Base-by-base conservation (phyloP, 2,797 vertebrate species). In the Remorina albescens region DNA sequence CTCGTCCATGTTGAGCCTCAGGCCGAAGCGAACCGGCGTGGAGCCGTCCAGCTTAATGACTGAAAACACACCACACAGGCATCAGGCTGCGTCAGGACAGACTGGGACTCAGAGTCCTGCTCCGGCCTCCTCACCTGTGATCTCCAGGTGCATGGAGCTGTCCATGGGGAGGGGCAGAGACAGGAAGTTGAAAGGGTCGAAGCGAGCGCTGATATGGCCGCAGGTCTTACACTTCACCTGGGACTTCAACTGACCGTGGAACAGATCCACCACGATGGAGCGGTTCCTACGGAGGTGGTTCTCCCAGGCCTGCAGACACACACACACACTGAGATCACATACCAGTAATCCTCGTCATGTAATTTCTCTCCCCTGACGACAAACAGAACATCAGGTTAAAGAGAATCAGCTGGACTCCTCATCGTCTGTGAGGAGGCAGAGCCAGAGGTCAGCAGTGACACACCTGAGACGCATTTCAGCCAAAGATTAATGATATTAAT, bases 141-240 rank as follows among this genome's bases (percentile, higher is more conserved):
- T 99, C 95, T 99, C 98, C 88, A 99, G 93, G 80, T 99, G 98
- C 97, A 99, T 99, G 83, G 96, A 99, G 93, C 97, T 99, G 90
- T 99, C 98, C 98, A 99, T 99, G 76, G 98, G 98, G 67, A 99
- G 94, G 37, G 98, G 98, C 67, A 99, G 93, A 9, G 98, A 99
- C 70, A 99, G 94, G 93, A 99, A 99, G 94, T 99, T 99, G 86
- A 99, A 99, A 68, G 98, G 98, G 86, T 99, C 98, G 34, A 99
- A 99, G 77, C 98, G 96, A 61, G 97, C 98, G 46, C 98, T 99
- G 88, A 99, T 97, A 88, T 99, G 98, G 16, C 97, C 97, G 36
- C 98, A 99, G 8, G 97, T 99, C 93, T 99, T 99, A 81, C 98
- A 99, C 90, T 97, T 99, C 25, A 99, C 98, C 94, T 99, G 98